These are phyloP conservation scores for Lasioglossum marginatum DNA, from an alignment of 2,888 invertebrate genomes.

Conservation along the genomic window DNA sequence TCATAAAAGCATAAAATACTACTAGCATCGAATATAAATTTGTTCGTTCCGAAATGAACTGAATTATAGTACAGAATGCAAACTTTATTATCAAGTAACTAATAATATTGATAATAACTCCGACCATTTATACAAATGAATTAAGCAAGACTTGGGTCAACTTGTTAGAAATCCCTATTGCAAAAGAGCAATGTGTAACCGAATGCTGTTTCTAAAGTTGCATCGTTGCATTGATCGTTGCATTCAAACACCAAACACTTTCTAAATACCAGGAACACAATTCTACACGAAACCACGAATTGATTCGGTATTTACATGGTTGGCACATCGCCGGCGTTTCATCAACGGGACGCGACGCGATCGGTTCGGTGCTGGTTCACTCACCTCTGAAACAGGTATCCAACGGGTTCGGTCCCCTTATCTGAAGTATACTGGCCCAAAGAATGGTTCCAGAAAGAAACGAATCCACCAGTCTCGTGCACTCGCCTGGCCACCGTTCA, in stretches of 20 bases:
- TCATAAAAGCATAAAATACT: not conserved
- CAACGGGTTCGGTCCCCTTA: not conserved
- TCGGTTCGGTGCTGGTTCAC: constrained; percentile 13
- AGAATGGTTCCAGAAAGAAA: not conserved
- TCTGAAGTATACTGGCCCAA: not conserved
- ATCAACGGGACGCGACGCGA: not conserved
- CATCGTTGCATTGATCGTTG: not conserved
- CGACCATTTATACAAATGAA: too few relatives aligned
- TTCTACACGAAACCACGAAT: not conserved
- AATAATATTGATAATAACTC: too few relatives aligned
- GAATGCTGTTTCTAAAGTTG: not conserved
- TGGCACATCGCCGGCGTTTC: not conserved
- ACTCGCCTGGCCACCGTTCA: not conserved
- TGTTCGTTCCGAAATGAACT: not conserved
- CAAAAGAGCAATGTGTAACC: not conserved
- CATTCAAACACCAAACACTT: not conserved
- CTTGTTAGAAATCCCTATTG: not conserved
- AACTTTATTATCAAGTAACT: not conserved
- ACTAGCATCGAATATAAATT: not conserved
- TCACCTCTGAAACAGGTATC: constrained; percentile 30
- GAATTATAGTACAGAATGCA: not conserved
- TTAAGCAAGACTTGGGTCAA: not conserved
- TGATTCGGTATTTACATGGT: not conserved
- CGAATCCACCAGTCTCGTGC: not conserved
- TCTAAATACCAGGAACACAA: not conserved